Evolutionary conservation across 2,797 vertebrate species (phyloP).

Genomic region (Mionectes olivaceus): DNA sequence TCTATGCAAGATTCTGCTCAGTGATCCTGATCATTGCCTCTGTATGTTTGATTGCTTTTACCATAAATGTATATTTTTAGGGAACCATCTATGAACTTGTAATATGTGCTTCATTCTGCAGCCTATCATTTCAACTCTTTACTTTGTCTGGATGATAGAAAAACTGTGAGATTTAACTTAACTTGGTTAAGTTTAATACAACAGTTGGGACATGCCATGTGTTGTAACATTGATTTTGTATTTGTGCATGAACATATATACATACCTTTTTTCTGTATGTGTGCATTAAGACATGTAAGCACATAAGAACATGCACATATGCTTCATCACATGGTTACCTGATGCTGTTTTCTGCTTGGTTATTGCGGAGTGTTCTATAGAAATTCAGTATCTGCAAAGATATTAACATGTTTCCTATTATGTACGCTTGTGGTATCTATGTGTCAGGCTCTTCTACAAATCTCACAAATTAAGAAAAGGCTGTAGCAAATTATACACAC

Average conservation of each 20-base stretch:
- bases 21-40: not conserved
- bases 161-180: not conserved
- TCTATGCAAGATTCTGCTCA: not conserved
- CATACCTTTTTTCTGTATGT: not conserved
- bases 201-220: not conserved
- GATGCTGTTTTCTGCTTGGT: not conserved
- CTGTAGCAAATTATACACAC: not conserved
- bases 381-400: not conserved
- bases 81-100: not conserved
- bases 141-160: not conserved
- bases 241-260: not conserved
- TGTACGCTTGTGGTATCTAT: not conserved
- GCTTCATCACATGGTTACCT: not conserved
- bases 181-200: not conserved
- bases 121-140: not conserved
- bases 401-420: not conserved
- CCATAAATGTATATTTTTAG: not conserved
- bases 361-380: not conserved
- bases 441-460: not conserved
- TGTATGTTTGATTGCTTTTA: not conserved
- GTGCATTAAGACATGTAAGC: not conserved
- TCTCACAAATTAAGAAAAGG: not conserved
- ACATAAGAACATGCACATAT: not conserved
- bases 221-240: not conserved
- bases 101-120: not conserved